Evolutionary conservation across 2,113 vertebrate species (phyloP).

Genomic region (Spilogale gracilis): DNA sequence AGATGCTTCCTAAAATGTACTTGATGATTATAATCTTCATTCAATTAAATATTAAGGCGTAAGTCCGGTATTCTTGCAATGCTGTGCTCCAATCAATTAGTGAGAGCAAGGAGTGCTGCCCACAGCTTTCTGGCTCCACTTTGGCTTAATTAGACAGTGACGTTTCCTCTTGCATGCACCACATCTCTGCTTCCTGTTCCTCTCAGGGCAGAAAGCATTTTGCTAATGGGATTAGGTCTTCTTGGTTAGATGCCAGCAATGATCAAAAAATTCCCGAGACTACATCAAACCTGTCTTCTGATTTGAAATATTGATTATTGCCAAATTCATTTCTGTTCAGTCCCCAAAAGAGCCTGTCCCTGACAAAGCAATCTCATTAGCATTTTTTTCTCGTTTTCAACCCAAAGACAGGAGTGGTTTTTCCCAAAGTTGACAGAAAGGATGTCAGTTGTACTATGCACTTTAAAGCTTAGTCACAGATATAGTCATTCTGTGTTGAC

Average conservation of each 20-base stretch:
- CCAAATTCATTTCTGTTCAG: slow-evolving; percentile 50
- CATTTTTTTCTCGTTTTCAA: slow-evolving; percentile 48
- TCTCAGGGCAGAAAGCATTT: slow-evolving; percentile 56
- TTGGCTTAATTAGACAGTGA: slow-evolving; percentile 1
- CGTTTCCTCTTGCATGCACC: background rate
- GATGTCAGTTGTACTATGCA: background rate
- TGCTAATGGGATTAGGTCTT: slow-evolving; percentile 71
- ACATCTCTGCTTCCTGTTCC: background rate
- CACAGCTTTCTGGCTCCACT: background rate
- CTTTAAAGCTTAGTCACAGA: slow-evolving; percentile 7
- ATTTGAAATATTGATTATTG: slow-evolving; percentile 68
- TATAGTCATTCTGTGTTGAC: background rate
- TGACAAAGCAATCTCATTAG: background rate
- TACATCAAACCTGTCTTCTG: slow-evolving; percentile 54
- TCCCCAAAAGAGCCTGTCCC: slow-evolving; percentile 17
- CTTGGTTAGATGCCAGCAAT: slow-evolving; percentile 44
- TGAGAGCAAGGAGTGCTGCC: background rate
- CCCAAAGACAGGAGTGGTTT: background rate
- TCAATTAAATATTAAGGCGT: background rate
- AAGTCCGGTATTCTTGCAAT: background rate
- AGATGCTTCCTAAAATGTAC: background rate
- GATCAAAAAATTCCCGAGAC: slow-evolving; percentile 46
- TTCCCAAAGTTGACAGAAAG: background rate
- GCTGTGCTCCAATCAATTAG: background rate
- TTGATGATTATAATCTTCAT: background rate